A percentile compares a stretch with the other conserved stretches of the same genome.
These are phyloP conservation scores for Acrocyrtus sp. DNA, from an alignment of 2,888 invertebrate species.

Conservation along the genomic window DNA sequence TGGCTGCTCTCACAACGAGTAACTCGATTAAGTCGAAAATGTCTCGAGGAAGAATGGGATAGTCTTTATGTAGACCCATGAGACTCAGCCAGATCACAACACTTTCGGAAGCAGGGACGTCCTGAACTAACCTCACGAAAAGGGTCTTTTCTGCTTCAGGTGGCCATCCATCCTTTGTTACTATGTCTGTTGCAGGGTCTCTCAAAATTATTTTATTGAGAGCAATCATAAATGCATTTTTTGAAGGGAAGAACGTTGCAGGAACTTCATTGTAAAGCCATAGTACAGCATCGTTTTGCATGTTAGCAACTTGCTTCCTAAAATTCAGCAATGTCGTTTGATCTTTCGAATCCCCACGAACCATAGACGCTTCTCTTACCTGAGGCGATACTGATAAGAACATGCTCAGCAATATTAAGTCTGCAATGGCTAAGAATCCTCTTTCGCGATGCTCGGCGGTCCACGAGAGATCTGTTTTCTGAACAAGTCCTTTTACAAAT, in stretches of 20 bases:
- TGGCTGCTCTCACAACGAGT: conserved; percentile 84
- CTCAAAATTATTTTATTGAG: conserved; percentile 83
- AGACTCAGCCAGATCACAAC: conserved; percentile 83
- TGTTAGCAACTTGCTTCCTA: conserved; percentile 69
- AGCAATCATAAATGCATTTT: conserved; percentile 79
- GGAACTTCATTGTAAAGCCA: conserved; percentile 89
- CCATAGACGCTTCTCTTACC: conserved; percentile 75
- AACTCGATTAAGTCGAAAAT: conserved; percentile 88
- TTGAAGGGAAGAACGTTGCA: conserved; percentile 76
- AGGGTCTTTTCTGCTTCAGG: conserved; percentile 87
- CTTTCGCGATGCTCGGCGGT: conserved; percentile 71
- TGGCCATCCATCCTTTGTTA: conserved; percentile 80
- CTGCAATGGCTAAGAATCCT: conserved; percentile 83
- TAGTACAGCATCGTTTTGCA: conserved; percentile 86
- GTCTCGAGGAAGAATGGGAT: conserved; percentile 82
- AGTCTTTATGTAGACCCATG: conserved; percentile 84
- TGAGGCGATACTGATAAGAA: conserved; percentile 82
- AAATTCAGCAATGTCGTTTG: conserved; percentile 65
- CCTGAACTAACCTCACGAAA: conserved; percentile 83
- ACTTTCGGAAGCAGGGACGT: conserved; percentile 76
- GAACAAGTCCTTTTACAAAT: conserved; percentile 82
- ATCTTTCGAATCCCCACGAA: conserved; percentile 67
- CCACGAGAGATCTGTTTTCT: conserved; percentile 64
- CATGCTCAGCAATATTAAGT: conserved; percentile 87
- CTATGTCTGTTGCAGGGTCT: conserved; percentile 67